Conservation (phyloP, 2,888 invertebrate genomes). For the Scaptomyza cyrtandrae region DNA sequence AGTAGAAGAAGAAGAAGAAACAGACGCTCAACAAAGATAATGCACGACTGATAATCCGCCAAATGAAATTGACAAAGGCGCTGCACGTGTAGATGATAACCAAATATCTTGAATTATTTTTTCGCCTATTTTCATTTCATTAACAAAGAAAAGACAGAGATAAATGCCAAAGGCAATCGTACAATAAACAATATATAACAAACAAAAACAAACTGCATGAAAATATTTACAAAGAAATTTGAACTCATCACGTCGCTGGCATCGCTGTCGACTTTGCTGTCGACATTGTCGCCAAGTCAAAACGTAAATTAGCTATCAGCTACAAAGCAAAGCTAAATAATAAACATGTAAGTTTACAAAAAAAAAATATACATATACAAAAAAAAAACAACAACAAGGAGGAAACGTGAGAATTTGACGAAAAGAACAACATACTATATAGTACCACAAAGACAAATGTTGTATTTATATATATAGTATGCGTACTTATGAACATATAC, state of each 20-base stretch:
- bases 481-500: slow-evolving; percentile 3
- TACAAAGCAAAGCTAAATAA: slow-evolving; percentile 20
- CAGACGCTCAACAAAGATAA: slow-evolving; percentile 19
- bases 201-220: slow-evolving; percentile 40
- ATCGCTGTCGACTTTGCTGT: slow-evolving; percentile 9
- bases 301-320: slow-evolving; percentile 27
- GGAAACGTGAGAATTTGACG: slow-evolving; percentile 28
- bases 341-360: slow-evolving; percentile 59
- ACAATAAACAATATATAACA: slow-evolving; percentile 40
- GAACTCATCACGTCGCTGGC: slow-evolving; percentile 42
- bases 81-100: slow-evolving; percentile 38
- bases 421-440: background rate
- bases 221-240: slow-evolving; percentile 34
- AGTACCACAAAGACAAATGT: background rate
- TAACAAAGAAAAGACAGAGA: slow-evolving; percentile 7
- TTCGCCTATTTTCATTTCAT: background rate
- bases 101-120: slow-evolving; percentile 7
- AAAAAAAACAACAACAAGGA: background rate
- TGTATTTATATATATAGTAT: background rate
- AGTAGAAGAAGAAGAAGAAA: slow-evolving; percentile 6
- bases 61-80: slow-evolving; percentile 13
- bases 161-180: slow-evolving; percentile 8
- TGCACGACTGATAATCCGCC: slow-evolving; percentile 18
- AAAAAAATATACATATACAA: background rate
- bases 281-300: slow-evolving; percentile 27